A percentile compares a stretch with the other conserved stretches of the same genome.
Evolutionary conservation across 2,797 vertebrate genomes (phyloP).

Genomic region (Petrocephalus schoutedeni): DNA sequence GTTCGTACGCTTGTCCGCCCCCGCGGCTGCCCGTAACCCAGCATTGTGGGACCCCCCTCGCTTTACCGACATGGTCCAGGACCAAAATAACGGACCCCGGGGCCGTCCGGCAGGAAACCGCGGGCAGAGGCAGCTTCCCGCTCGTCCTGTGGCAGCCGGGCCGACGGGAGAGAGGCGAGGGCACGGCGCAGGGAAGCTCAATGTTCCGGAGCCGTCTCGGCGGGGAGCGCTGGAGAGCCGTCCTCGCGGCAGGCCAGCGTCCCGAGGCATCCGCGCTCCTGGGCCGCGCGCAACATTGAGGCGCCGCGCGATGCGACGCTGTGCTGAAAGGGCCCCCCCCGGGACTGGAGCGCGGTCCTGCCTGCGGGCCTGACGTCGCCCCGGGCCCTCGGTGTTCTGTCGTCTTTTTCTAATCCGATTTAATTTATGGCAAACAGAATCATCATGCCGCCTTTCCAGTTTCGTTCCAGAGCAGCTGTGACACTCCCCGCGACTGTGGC

Average conservation of each 20-base stretch:
- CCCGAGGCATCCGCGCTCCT: neutral
- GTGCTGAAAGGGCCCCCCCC: neutral
- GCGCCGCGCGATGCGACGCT: neutral
- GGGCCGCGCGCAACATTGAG: neutral
- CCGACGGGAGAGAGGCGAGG: neutral
- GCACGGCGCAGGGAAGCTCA: neutral
- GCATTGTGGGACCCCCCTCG: neutral
- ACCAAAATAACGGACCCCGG: neutral
- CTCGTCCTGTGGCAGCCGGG: neutral
- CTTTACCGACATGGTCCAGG: neutral
- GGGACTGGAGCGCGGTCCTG: neutral
- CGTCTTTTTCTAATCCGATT: neutral
- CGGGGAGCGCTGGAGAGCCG: neutral
- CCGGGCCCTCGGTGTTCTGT: neutral
- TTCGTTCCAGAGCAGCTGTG: slow-evolving; percentile 33
- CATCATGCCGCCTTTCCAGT: slow-evolving; percentile 44
- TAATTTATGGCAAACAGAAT: neutral
- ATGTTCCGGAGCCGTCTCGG: neutral
- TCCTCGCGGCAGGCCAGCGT: neutral
- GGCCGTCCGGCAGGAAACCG: neutral
- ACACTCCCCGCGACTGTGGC: slow-evolving; percentile 42
- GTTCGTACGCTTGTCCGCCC: neutral
- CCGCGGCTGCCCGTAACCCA: neutral
- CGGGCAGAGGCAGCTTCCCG: neutral
- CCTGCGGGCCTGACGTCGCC: neutral